phyloP scores from a whole-genome alignment of 2,888 invertebrate genomes.

The Scaptomyza cyrtandrae region DNA sequence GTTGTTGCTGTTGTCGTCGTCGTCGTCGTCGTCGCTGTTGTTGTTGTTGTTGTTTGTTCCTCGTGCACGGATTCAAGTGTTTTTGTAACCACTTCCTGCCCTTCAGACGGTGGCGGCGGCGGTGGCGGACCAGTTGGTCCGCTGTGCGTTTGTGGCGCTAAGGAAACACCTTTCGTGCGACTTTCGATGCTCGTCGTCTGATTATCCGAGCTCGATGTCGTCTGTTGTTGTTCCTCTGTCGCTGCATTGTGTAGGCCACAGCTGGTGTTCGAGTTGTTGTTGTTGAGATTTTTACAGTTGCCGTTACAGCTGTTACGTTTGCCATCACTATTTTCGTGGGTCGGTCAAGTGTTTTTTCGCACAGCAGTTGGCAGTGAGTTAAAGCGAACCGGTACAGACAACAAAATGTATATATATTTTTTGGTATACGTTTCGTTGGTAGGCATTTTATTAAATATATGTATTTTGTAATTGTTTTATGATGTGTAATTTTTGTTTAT shows the following conservation, averaged over 20 bases:
- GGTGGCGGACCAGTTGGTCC: conserved; percentile 85
- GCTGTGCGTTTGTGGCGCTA: conserved; percentile 85
- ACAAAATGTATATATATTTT: conserved; percentile 40
- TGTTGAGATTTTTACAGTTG: conserved; percentile 76
- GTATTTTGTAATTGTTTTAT: conserved; percentile 42
- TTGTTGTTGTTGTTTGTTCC: conserved; percentile 25
- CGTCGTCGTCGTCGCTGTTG: conserved; percentile 31
- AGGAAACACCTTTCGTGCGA: conserved; percentile 85
- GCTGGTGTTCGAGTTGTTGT: conserved; percentile 68
- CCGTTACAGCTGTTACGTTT: conserved; percentile 63
- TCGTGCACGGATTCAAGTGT: conserved; percentile 46
- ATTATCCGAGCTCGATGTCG: conserved; percentile 63
- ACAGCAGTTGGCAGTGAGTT: conserved; percentile 82
- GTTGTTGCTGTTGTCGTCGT: conserved; percentile 20
- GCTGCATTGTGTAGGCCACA: conserved; percentile 46
- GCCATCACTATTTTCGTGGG: conserved; percentile 33
- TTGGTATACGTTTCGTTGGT: conserved; percentile 52
- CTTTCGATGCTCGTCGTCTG: conserved; percentile 79
- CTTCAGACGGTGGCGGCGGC: conserved; percentile 14
- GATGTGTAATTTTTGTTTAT: conserved; percentile 29
- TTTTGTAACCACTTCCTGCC: conserved; percentile 27
- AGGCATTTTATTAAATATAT: conserved; percentile 39
- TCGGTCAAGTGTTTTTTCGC: conserved; percentile 67
- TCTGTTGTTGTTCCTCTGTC: conserved; percentile 20
- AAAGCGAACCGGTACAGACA: conserved; percentile 78